phyloP scores from a whole-genome alignment of 2,888 invertebrate genomes.

The Tetrapedia diversipes region DNA sequence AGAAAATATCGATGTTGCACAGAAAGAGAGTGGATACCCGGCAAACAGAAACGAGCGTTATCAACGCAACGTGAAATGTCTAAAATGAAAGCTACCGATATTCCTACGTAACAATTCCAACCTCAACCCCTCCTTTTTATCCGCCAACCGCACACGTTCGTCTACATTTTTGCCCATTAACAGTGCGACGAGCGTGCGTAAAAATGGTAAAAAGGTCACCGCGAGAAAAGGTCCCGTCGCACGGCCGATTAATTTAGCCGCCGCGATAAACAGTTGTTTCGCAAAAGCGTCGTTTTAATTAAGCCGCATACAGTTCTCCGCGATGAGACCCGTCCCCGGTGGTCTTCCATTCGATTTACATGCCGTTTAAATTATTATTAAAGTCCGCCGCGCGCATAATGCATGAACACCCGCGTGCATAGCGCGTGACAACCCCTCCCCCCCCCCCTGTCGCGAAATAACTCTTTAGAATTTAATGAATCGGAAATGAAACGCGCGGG shows the following conservation, averaged over 20 bases:
- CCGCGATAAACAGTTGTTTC: conserved; percentile 42
- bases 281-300: conserved; percentile 43
- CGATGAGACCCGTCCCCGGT: background rate
- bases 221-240: background rate
- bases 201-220: too few relatives aligned
- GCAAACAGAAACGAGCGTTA: too few relatives aligned
- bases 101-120: too few relatives aligned
- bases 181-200: too few relatives aligned
- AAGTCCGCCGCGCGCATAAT: conserved; percentile 38
- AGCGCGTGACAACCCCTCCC: background rate
- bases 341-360: conserved; percentile 43
- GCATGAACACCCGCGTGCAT: background rate
- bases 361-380: conserved; percentile 51
- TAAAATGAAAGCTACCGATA: too few relatives aligned
- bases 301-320: conserved; percentile 29
- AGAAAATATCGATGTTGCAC: too few relatives aligned
- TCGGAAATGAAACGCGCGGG: conserved; percentile 40
- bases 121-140: too few relatives aligned
- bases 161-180: too few relatives aligned
- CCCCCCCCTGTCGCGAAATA: conserved; percentile 10
- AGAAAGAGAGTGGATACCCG: too few relatives aligned
- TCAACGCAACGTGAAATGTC: too few relatives aligned
- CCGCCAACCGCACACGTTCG: too few relatives aligned
- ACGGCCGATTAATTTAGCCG: conserved; percentile 34
- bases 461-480: conserved; percentile 57